Conservation (phyloP, 2,888 invertebrate genomes). For the Leucoma salicis region DNA sequence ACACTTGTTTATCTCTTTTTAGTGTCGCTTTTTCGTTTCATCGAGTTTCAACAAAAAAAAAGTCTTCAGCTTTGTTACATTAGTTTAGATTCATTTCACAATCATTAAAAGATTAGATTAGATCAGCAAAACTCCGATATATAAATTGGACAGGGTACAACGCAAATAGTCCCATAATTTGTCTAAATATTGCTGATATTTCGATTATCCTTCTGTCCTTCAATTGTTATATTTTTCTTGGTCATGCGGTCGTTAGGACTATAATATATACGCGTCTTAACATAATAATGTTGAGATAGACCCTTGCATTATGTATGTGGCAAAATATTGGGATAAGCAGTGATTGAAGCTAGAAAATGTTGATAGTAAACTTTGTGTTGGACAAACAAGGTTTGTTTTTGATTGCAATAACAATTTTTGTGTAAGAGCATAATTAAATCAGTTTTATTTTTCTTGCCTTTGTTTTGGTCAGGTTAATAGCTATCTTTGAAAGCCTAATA, state of each 20-base stretch:
- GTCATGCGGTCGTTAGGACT: constrained; percentile 23
- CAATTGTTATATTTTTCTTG: constrained; percentile 26
- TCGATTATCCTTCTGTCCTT: constrained; percentile 16
- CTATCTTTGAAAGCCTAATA: no score
- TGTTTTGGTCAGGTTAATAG: background rate
- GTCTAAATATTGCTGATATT: constrained; percentile 15
- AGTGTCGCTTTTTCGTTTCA: no score
- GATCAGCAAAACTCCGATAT: background rate
- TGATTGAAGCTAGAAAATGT: constrained; percentile 13
- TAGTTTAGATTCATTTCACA: no score
- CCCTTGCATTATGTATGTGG: constrained; percentile 36
- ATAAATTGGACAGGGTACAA: constrained; percentile 10
- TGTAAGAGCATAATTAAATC: constrained; percentile 9
- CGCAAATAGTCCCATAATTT: constrained; percentile 12
- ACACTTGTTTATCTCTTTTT: no score
- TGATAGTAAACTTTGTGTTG: constrained; percentile 8
- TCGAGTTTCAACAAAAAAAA: no score
- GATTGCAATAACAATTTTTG: background rate
- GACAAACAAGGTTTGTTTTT: constrained; percentile 7
- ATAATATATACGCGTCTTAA: constrained; percentile 33
- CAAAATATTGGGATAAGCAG: constrained; percentile 29
- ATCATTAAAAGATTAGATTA: no score
- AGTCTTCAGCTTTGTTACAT: no score
- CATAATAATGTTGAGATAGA: constrained; percentile 29
- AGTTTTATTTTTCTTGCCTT: constrained; percentile 3